Base-by-base conservation (phyloP, 2,888 invertebrate species). In the Prosopocoilus inquinatus region DNA sequence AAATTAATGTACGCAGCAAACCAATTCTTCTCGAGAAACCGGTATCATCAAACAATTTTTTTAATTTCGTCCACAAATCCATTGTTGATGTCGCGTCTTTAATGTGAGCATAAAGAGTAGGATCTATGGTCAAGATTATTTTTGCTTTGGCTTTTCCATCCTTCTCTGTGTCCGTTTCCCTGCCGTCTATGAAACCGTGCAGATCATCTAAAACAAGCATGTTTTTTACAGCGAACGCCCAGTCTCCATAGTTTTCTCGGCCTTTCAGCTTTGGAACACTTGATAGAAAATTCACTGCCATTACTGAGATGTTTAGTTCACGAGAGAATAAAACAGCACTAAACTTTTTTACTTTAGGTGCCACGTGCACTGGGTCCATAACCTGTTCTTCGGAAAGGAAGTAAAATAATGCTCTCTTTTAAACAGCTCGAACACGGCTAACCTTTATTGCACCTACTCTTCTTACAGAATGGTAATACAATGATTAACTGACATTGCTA, bases 1-100 rank as follows among this genome's bases (percentile, higher is more conserved):
- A 65, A 46, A 65, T 66, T 15, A 64, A 48, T 13, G 39, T 57
- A 11, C 62, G 58, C 4, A 71, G 54, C 11, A 71, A 57, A 44
- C 55, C 53, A 9, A 71, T 69, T 56, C 59, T 65, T 50, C 70
- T 48, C 11, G 67, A 55, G 47, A 67, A 70, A 39, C 69, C 69
- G 15, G 41, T 57, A 54, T 70, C 68, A 50, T 64, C 67, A 53
- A 59, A 70, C 39, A 71, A 35, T 1, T 34, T 50, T 56, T 66
- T 64, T 15, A 70, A 50, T 35, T 58, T 67, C 5, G 53, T 43
- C 69, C 68, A 69, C 28, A 66, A 16, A 35, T 66, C 60, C 46
- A 59, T 52, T 3, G 68, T 51, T 9, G 59, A 58, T 50, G 43
- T 59, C 9, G 60, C 59, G 20, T 60, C 58, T 50, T 63, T 61